Conservation (phyloP, 2,888 invertebrate genomes). For the Polyommatus icarus region DNA sequence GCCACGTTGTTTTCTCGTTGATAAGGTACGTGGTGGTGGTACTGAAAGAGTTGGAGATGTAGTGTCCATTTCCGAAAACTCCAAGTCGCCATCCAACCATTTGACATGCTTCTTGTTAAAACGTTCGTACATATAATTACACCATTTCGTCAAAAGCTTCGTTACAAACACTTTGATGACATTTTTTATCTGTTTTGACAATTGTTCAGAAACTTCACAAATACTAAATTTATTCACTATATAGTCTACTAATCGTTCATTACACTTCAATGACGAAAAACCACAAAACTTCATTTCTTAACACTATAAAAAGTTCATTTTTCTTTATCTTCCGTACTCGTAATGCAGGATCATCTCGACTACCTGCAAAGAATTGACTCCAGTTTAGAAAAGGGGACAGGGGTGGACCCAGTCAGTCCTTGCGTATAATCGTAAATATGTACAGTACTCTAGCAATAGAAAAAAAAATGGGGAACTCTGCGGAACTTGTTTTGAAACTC, state of each 20-base stretch:
- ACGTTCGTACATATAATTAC: not conserved
- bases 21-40: not conserved
- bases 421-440: too few relatives aligned
- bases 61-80: not conserved
- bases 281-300: not conserved
- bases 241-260: constrained; percentile 1
- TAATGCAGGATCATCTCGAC: too few relatives aligned
- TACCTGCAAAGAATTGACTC: too few relatives aligned
- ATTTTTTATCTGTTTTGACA: not conserved
- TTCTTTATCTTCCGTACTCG: not conserved
- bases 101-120: not conserved
- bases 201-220: not conserved
- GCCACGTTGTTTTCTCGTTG: not conserved
- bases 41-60: not conserved
- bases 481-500: too few relatives aligned
- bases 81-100: not conserved
- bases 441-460: too few relatives aligned
- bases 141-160: not conserved
- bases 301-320: constrained; percentile 1
- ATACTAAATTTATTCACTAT: not conserved
- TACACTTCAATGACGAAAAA: constrained; percentile 1
- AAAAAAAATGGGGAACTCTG: too few relatives aligned
- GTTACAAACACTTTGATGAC: constrained; percentile 1
- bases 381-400: too few relatives aligned
- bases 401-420: too few relatives aligned